Evolutionary conservation across 2,113 vertebrate species (phyloP).

Genomic region (Echinops telfairi): DNA sequence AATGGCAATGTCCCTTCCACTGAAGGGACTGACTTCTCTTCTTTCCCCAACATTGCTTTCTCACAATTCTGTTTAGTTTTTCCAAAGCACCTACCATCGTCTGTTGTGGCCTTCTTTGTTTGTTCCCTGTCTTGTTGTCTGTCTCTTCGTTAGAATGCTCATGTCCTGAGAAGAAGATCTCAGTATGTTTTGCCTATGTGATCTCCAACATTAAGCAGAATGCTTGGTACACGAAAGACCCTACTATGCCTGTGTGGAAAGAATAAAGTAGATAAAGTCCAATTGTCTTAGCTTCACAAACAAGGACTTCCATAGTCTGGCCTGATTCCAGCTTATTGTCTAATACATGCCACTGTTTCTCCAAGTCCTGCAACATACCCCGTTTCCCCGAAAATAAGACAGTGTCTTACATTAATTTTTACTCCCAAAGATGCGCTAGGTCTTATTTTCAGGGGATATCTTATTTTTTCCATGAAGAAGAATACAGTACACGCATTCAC

Average conservation of each 20-base stretch:
- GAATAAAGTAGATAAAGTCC: neutral
- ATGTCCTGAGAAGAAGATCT: neutral
- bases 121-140: neutral
- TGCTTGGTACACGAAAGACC: neutral
- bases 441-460: too few species aligned
- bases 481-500: too few species aligned
- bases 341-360: neutral
- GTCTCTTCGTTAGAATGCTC: neutral
- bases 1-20: neutral
- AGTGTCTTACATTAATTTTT: too few species aligned
- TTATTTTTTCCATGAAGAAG: too few species aligned
- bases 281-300: neutral
- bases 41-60: slow-evolving; percentile 6
- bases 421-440: too few species aligned
- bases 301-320: neutral
- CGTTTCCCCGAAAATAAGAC: too few species aligned
- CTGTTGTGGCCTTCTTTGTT: neutral
- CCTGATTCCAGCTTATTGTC: neutral
- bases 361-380: too few species aligned
- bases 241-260: neutral
- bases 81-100: neutral
- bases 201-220: neutral
- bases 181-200: neutral
- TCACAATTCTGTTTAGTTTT: neutral
- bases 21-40: neutral